phyloP scores from a whole-genome alignment of 1,140 invertebrate species.

The Helicoverpa zea region DNA sequence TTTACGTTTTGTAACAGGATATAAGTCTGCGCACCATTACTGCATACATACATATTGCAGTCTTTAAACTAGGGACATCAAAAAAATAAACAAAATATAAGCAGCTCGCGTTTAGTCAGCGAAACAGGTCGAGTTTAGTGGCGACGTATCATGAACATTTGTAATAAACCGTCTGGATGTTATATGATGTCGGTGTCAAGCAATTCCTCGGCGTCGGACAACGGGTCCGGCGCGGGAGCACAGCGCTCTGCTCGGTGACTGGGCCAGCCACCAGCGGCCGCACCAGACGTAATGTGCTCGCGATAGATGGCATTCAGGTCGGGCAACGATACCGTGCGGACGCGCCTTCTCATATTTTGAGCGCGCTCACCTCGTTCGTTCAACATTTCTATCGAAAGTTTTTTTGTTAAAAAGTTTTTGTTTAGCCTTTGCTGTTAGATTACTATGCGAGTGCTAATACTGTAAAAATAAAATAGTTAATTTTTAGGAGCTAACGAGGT shows the following conservation, averaged over 20 bases:
- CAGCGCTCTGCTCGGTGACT: slow-evolving; percentile 49
- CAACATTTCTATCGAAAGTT: slow-evolving; percentile 66
- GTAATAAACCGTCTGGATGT: slow-evolving; percentile 30
- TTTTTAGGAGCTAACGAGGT: slow-evolving; percentile 36
- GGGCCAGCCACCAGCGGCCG: slow-evolving; percentile 61
- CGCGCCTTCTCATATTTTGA: slow-evolving; percentile 55
- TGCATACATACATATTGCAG: too few relatives aligned
- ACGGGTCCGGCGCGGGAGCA: slow-evolving; percentile 24
- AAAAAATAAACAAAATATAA: neutral
- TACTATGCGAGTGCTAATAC: slow-evolving; percentile 52
- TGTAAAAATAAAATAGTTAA: slow-evolving; percentile 55
- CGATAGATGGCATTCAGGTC: slow-evolving; percentile 81
- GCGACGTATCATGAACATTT: slow-evolving; percentile 4
- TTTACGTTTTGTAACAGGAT: too few relatives aligned
- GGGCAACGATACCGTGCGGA: slow-evolving; percentile 69
- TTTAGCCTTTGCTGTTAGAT: slow-evolving; percentile 55
- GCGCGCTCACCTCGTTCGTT: slow-evolving; percentile 61
- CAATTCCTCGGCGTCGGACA: slow-evolving; percentile 28
- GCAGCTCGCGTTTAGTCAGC: neutral
- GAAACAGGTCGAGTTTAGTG: too few relatives aligned
- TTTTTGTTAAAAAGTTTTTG: slow-evolving; percentile 70
- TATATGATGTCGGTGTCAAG: slow-evolving; percentile 20
- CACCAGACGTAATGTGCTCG: slow-evolving; percentile 55
- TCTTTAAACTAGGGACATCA: too few relatives aligned
- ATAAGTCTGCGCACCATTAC: too few relatives aligned